Percentiles rank a stretch among this genome's conserved stretches.
Evolutionary conservation across 2,113 vertebrate genomes (phyloP).

Genomic region (Pandion haliaetus): DNA sequence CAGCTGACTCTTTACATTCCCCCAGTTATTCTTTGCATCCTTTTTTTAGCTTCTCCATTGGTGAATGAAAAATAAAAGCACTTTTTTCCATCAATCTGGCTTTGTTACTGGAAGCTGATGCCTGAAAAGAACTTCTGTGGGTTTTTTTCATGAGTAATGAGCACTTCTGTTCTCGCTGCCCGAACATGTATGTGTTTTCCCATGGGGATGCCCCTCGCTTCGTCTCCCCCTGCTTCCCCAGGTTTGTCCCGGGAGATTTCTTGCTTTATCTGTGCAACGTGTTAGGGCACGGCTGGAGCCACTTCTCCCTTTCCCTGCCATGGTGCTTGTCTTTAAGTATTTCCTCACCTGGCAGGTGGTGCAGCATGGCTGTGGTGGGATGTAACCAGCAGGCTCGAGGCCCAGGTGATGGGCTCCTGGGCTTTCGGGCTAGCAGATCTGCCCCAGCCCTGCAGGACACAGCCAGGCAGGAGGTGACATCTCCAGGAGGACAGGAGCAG

Average conservation of each 20-base stretch:
- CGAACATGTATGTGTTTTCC: conserved; percentile 55
- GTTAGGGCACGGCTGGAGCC: neutral
- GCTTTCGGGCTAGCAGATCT: neutral
- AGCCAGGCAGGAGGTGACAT: neutral
- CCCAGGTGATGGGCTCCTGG: neutral
- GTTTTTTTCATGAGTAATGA: conserved; percentile 43
- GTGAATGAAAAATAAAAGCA: conserved; percentile 62
- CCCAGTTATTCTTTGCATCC: conserved; percentile 6
- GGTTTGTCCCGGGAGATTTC: neutral
- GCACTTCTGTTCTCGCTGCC: conserved; percentile 29
- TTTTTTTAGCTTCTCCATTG: conserved; percentile 22
- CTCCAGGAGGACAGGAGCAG: neutral
- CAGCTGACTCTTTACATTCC: conserved; percentile 51
- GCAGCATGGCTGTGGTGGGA: neutral
- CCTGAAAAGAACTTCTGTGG: conserved; percentile 67
- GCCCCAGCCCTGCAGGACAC: fast-evolving
- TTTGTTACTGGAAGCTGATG: conserved; percentile 60
- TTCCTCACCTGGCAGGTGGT: neutral
- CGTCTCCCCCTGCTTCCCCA: neutral
- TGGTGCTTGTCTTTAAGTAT: neutral
- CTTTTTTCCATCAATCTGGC: conserved; percentile 54
- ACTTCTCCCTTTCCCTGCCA: neutral
- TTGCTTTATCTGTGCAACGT: neutral
- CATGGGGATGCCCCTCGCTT: conserved; percentile 28
- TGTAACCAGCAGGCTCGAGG: neutral